A percentile compares a stretch with the other conserved stretches of the same genome.
phyloP scores from a whole-genome alignment of 2,113 vertebrate species.

The Chroicocephalus ridibundus region DNA sequence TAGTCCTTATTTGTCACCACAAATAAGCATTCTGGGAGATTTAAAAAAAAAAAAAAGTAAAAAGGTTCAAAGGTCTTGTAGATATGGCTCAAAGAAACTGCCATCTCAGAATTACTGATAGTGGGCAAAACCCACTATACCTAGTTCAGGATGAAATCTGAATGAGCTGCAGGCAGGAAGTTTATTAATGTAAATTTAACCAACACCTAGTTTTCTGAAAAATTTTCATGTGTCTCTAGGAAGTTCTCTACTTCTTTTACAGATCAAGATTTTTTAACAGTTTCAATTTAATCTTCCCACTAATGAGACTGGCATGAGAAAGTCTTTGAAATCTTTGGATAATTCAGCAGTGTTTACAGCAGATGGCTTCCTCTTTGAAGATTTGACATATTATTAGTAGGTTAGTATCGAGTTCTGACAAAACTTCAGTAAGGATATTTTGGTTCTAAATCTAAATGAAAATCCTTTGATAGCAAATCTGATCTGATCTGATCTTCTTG shows the following conservation, averaged over 20 bases:
- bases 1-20: background rate
- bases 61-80: background rate
- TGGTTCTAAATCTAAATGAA: constrained; percentile 23
- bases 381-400: background rate
- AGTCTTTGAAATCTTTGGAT: constrained; percentile 3
- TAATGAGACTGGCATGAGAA: background rate
- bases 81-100: background rate
- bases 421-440: constrained; percentile 32
- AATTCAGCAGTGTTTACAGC: constrained; percentile 1
- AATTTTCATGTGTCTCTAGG: background rate
- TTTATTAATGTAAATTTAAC: background rate
- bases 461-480: constrained; percentile 20
- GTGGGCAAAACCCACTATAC: accelerated
- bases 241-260: background rate
- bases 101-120: background rate
- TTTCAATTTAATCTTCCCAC: background rate
- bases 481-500: background rate
- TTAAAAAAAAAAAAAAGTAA: background rate
- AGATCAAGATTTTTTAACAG: background rate
- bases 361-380: constrained; percentile 22
- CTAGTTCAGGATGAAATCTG: background rate
- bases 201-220: background rate
- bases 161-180: background rate
- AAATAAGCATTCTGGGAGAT: background rate
- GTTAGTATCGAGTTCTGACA: constrained; percentile 4